A percentile compares a stretch with the other conserved stretches of the same genome.
Conservation (phyloP, 2,113 vertebrate species). For the Panurus biarmicus region DNA sequence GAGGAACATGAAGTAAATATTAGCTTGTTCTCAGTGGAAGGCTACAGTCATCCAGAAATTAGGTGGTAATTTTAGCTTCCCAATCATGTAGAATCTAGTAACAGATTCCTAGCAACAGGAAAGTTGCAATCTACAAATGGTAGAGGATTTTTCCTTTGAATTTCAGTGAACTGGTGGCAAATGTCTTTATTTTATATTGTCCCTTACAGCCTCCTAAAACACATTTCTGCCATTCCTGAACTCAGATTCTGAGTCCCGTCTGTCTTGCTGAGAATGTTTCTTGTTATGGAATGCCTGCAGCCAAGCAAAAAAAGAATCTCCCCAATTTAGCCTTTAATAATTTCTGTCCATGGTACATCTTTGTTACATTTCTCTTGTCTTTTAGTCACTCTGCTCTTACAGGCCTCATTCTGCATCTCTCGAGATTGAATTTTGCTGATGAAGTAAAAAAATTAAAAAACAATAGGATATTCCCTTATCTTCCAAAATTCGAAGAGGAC, state of each 20-base stretch:
- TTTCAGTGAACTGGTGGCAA: slow-evolving; percentile 16
- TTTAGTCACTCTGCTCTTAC: not conserved
- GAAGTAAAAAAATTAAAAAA: not conserved
- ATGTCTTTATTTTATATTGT: not conserved
- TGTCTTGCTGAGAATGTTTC: not conserved
- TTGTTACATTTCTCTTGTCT: not conserved
- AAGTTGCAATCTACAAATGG: not conserved
- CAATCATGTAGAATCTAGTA: slow-evolving; percentile 4
- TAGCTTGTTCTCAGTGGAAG: not conserved
- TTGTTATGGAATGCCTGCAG: not conserved
- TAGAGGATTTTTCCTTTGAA: not conserved
- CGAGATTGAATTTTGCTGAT: not conserved
- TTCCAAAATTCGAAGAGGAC: not conserved
- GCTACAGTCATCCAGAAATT: not conserved
- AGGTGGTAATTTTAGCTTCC: not conserved
- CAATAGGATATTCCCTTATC: not conserved
- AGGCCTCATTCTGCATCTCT: not conserved
- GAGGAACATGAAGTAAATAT: not conserved
- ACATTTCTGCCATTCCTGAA: not conserved
- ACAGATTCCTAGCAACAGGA: not conserved
- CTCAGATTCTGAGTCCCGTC: not conserved
- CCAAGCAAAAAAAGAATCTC: not conserved
- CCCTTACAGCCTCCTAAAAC: slow-evolving; percentile 1
- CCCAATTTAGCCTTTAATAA: not conserved
- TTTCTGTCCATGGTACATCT: not conserved